Base-by-base conservation (phyloP, 1,140 invertebrate genomes). In the Nephila pilipes region DNA sequence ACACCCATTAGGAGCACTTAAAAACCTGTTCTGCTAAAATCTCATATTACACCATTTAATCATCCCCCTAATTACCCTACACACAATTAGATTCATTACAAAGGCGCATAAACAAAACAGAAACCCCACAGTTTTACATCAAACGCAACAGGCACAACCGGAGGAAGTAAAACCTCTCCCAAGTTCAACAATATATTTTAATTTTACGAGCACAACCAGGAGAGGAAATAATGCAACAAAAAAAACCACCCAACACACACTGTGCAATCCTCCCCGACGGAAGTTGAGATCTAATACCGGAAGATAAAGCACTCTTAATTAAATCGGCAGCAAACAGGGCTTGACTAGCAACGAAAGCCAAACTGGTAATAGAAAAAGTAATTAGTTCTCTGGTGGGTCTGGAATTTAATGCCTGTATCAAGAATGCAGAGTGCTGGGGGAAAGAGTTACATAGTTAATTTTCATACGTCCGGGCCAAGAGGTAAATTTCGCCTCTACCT, bases 221-320 rank as follows among this genome's bases (percentile, higher is more conserved):
- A 60, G 58, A 60, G 58, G 22, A 60, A 60, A 60, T 60, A 60
- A 60, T 60, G 22, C 5, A 20, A 18, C 20, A 18, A 5, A 22
- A 60, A 58, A 60, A 60, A 60, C 16, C 16, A 1, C 5, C 22
- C 18, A 20, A 60, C 16, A 18, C 0, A 57, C 55, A 57, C 8
- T 16, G 16, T 0, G 55, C 8, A 57, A 1, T 57, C 16, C 55
- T 57, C 0, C 58, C 22, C 58, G 18, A 1, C 58, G 16, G 58
- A 60, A 60, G 22, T 60, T 20, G 22, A 60, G 22, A 18, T 60
- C 58, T 60, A 60, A 60, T 60, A 22, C 58, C 58, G 58, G 58
- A 60, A 60, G 58, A 60, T 60, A 60, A 60, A 60, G 18, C 58
- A 60, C 58, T 60, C 58, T 60, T 60, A 60, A 60, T 60, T 60